Base-by-base conservation (phyloP, 2,888 invertebrate species). In the Bellardia bayeri region DNA sequence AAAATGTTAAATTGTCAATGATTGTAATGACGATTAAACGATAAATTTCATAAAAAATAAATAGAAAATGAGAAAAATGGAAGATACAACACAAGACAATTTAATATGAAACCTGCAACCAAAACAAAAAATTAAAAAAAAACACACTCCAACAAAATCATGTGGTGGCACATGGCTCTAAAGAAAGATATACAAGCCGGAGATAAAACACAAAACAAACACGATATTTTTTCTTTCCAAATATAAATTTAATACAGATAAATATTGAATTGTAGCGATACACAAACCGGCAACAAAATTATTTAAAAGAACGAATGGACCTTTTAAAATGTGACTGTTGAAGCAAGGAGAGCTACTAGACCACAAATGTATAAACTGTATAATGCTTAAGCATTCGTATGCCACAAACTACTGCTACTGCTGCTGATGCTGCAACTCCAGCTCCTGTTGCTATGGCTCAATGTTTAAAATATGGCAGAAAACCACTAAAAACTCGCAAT, bases 1-100 rank as follows among this genome's bases (percentile, higher is more conserved):
- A 82, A 86, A 87, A 87, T 84, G 87, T 84, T 87, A 84, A 87
- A 87, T 87, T 87, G 87, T 84, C 87, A 84, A 69, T 87, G 87
- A 87, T 87, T 84, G 84, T 84, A 81, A 87, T 78, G 81, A 81
- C 87, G 84, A 87, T 87, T 87, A 87, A 87, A 78, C 81, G 87
- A 87, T 87, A 87, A 84, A 87, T 78, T 87, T 78, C 78, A 78
- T 81, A 81, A 76, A 37, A 80, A 82, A 87, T 72, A 83, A 72
- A 84, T 81, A 84, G 58, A 75, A 83, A 80, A 63, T 33, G 23
- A 71, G 75, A 9, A 58, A 45, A 82, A 69, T 71, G 33, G 30
- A 82, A 78, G 86, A 82, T 68, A 13, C 78, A 51, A 69, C 30
- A 72, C 78, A 37, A 86, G 64, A 40, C 23, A 61, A 58, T 86